These are phyloP conservation scores for Microplitis mediator DNA, from an alignment of 1,140 invertebrate genomes.

Conservation along the genomic window DNA sequence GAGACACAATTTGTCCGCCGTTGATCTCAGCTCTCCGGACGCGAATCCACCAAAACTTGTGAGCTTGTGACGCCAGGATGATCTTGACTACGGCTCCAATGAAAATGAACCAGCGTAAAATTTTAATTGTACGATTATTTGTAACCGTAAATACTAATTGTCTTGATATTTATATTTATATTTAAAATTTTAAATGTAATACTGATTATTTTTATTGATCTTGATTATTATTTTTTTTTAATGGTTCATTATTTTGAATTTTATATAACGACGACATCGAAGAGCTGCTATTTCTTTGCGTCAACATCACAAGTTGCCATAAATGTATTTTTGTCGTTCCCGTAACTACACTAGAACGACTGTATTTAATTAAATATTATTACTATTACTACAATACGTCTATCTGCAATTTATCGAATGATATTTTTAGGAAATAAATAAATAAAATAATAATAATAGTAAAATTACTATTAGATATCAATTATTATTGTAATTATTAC, in stretches of 20 bases:
- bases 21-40: slow-evolving; percentile 73
- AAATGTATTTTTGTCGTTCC: slow-evolving; percentile 34
- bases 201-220: no score
- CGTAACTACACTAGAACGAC: slow-evolving; percentile 9
- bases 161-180: no score
- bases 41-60: slow-evolving; percentile 75
- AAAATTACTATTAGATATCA: background rate
- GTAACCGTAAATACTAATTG: background rate
- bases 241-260: background rate
- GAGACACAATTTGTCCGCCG: slow-evolving; percentile 64
- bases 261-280: slow-evolving; percentile 15
- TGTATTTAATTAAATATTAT: slow-evolving; percentile 6
- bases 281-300: slow-evolving; percentile 24
- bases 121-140: slow-evolving; percentile 9
- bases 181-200: background rate
- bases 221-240: background rate
- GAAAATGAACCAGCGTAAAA: slow-evolving; percentile 46
- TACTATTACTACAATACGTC: no score
- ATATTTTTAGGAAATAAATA: background rate
- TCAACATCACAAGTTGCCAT: slow-evolving; percentile 43
- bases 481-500: no score
- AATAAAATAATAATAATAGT: background rate
- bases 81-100: slow-evolving; percentile 39
- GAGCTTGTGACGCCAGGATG: slow-evolving; percentile 71
- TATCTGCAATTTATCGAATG: slow-evolving; percentile 5